Base-by-base conservation (phyloP, 1,140 invertebrate genomes). In the Acromyrmex charruanus region DNA sequence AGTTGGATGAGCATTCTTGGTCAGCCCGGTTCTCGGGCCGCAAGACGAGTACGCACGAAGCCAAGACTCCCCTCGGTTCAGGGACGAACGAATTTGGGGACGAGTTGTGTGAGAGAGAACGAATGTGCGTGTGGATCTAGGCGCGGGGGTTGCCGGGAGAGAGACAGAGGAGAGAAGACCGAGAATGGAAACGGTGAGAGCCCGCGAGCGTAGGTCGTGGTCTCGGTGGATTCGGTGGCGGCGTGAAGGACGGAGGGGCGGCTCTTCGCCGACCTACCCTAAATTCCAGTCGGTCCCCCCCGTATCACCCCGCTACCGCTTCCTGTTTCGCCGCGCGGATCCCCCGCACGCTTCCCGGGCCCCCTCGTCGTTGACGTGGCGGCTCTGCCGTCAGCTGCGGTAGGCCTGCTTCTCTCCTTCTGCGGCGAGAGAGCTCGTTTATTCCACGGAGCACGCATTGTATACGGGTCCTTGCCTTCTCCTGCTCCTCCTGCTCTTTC, bases 361-460 rank as follows among this genome's bases (percentile, higher is more conserved):
- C 58, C 59, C 75, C 71, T 80, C 44, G 35, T 39, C 61, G 65
- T 75, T 63, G 81, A 79, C 74, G 87, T 44, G 87, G 75, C 63
- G 51, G 65, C 71, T 58, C 87, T 80, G 63, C 66, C 61, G 72
- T 59, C 86, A 79, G 85, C 88, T 79, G 89, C 84, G 77, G 74
- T 79, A 90, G 86, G 91, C 87, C 86, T 89, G 81, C 86, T 90
- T 91, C 89, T 82, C 69, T 59, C 21, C 69, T 86, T 74, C 39
- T 82, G 86, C 86, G 68, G 75, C 87, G 65, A 88, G 68, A 90
- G 86, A 86, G 88, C 90, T 91, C 91, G 90, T 93, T 93, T 92
- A 93, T 93, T 92, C 89, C 87, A 74, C 85, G 90, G 86, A 93
- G 88, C 90, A 91, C 87, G 92, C 91, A 93, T 93, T 93, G 93